A percentile compares a stretch with the other conserved stretches of the same genome.
These are phyloP conservation scores for Buathra laborator DNA, from an alignment of 2,888 invertebrate species.

Conservation along the genomic window DNA sequence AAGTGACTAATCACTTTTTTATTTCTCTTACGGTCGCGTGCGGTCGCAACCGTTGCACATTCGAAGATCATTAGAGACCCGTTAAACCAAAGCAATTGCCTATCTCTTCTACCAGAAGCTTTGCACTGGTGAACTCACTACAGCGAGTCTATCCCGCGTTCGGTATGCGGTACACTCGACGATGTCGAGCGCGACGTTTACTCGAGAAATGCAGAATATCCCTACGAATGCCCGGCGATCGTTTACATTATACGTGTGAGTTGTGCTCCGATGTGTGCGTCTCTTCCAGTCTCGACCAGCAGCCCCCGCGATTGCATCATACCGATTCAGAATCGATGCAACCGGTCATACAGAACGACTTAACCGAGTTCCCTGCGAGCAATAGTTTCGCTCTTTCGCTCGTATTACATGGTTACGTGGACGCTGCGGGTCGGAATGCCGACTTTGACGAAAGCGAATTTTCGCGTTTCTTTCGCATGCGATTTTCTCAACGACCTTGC, in stretches of 20 bases:
- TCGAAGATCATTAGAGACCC: constrained; percentile 4
- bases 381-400: not conserved
- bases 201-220: constrained; percentile 17
- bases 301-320: constrained; percentile 63
- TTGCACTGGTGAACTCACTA: not conserved
- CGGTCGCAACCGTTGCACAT: not conserved
- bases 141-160: not conserved
- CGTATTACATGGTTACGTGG: constrained; percentile 3
- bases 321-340: constrained; percentile 61
- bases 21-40: too few relatives aligned
- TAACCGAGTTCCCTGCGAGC: constrained; percentile 25
- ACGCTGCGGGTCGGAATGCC: constrained; percentile 2
- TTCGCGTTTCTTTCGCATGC: not conserved
- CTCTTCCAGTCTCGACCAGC: not conserved
- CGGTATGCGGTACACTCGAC: not conserved
- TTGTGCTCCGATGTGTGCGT: not conserved
- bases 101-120: not conserved
- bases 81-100: not conserved
- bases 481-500: constrained; percentile 16
- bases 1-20: too few relatives aligned
- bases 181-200: not conserved
- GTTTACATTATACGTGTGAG: not conserved
- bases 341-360: constrained; percentile 29
- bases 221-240: not conserved
- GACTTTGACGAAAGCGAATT: not conserved